Base-by-base conservation (phyloP, 2,888 invertebrate genomes). In the Proisotoma minuta region DNA sequence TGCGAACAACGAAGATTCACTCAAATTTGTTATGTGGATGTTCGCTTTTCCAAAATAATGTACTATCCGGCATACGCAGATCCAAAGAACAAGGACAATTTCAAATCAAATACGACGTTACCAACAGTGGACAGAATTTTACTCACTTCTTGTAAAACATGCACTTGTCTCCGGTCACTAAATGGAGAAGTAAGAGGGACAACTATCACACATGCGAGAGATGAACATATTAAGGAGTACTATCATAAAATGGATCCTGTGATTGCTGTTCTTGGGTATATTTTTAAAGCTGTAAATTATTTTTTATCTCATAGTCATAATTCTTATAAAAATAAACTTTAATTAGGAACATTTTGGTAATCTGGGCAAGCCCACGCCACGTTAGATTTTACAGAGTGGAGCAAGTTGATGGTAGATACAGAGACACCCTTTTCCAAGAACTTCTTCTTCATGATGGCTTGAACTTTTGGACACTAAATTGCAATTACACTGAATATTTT, bases 261-360 rank as follows among this genome's bases (percentile, higher is more conserved):
- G 2, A 18, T 43, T 2, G 56, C 43, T 43, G 26, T 56, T 2
- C 23, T 43, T 20, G 47, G 43, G 56, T 56, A 56, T 43, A 8
- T 20, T 20, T 15, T 20, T 8, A 8, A 52, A 3, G 4, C 20
- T 8, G 24, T 20, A 4, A 22, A 20, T 20, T 20, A 47, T 47
- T 47, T 10, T 47, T 8, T 47, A n/a, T 18, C 10, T 5, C 47
- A 5, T 50, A 50, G 8, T 50, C n/a, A n/a, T n/a, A n/a, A n/a
- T n/a, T n/a, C n/a, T n/a, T n/a, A n/a, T n/a, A n/a, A n/a, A n/a
- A n/a, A n/a, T n/a, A n/a, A n/a, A n/a, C n/a, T n/a, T n/a, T 26
- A 28, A 18, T 51, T 43, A 56, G 56, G 47, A 18, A 56, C 43
- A 26, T 56, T n/a, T 24, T 43, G 24, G 40, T 5, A n/a, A 3